phyloP scores from a whole-genome alignment of 2,797 vertebrate species.

The Leuciscus waleckii region DNA sequence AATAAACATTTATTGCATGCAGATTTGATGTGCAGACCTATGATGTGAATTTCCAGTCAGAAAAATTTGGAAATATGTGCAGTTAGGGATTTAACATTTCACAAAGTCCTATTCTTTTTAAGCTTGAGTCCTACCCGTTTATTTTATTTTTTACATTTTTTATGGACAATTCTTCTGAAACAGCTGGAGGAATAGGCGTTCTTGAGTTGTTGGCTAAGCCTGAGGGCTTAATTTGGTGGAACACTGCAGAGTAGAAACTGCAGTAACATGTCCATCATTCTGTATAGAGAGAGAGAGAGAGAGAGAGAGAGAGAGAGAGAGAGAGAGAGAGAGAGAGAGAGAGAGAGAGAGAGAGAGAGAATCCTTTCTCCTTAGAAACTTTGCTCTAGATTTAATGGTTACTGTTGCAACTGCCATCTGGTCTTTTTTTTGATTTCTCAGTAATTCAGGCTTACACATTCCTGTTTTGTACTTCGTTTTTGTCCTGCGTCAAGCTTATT shows the following conservation, averaged over 20 bases:
- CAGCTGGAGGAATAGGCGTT: conserved; percentile 6
- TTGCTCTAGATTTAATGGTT: conserved; percentile 35
- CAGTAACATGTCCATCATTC: conserved; percentile 39
- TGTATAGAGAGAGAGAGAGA: neutral
- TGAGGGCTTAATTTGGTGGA: conserved; percentile 40
- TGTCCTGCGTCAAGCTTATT: neutral
- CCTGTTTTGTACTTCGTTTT: neutral
- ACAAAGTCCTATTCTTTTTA: neutral
- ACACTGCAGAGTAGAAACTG: conserved; percentile 35
- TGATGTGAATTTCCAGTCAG: neutral
- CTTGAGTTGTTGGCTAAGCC: neutral
- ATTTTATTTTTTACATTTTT: neutral
- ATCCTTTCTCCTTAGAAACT: conserved; percentile 19
- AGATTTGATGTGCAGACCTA: neutral
- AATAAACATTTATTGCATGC: neutral
- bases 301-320: neutral
- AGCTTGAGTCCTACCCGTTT: neutral
- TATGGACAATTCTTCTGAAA: neutral
- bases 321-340: conserved; percentile 7
- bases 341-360: conserved; percentile 3
- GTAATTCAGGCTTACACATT: neutral
- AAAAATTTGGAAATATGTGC: neutral
- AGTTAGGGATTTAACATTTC: neutral
- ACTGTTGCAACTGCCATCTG: conserved; percentile 23
- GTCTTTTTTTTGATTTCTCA: neutral